Base-by-base conservation (phyloP, 2,797 vertebrate species). In the Characodon lateralis region DNA sequence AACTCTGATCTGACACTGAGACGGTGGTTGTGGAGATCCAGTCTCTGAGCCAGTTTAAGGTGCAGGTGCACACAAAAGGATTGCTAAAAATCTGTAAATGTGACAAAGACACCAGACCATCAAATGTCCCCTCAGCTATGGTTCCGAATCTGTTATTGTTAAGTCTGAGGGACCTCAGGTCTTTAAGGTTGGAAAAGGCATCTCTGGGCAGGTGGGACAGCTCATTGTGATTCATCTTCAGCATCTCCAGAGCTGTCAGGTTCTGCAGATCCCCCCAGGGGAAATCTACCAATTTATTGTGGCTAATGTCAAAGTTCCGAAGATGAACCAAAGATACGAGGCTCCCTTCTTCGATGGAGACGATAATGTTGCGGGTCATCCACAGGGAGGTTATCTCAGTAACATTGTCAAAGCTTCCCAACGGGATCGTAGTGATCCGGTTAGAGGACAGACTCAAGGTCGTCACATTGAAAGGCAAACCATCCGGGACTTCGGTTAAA, bases 141-240 rank as follows among this genome's bases (percentile, higher is more conserved):
- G 95, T 90, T 3, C 89, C 76, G 71, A 99, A 96, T 65, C 90
- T 94, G 91, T 99, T 99, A 80, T 97, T 96, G 93, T 99, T 98
- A 87, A 99, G 96, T 46, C 97, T 96, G 31, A 99, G 92, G 0
- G 98, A 98, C 51, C 94, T 95, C 83, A 99, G 94, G 81, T 98
- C 96, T 22, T 93, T 95, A 58, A 99, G 95, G 71, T 94, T 95
- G 50, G 91, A 83, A 65, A 99, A 97, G 18, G 97, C 97, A 0
- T 96, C 94, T 43, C 88, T 89, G 0, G 98, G 97, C 87, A 99
- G 92, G n/a, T 89, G 87, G 18, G 92, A 89, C 95, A 99, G 94
- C 85, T 96, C 91, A 28, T 99, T 99, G 88, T 99, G 96, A 94
- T 98, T 97, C 97, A 99, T 97, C 92, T 98, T 99, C 72, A 99